Base-by-base conservation (phyloP, 2,888 invertebrate species). In the Sicus ferrugineus region DNA sequence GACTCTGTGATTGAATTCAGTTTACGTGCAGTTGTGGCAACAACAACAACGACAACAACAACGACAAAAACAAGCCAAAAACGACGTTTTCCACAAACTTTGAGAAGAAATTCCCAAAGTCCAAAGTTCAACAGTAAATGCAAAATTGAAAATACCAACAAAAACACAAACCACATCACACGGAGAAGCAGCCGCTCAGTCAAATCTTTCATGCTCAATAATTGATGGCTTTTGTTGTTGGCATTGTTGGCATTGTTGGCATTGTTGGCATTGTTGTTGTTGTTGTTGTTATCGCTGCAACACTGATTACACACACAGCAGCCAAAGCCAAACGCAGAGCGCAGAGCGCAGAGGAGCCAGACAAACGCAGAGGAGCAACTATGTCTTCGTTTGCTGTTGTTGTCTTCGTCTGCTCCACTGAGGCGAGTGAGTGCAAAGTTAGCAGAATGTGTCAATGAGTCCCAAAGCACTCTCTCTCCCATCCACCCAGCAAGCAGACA, bases 61-160 rank as follows among this genome's bases (percentile, higher is more conserved):
- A 23, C 28, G 3, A 62, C 42, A 38, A 62, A 26, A 42, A 14
- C 46, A 46, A 62, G 34, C 7, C 59, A 34, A 9, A 7, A 21
- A 59, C n/a, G 34, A 38, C 34, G 21, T 2, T 59, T 56, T 28
- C n/a, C 16, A 56, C n/a, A 30, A 30, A 26, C n/a, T 30, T 42
- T 16, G n/a, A 34, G 54, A 38, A 26, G 28, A 59, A 69, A 64
- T 69, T 68, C 54, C 42, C 68, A 66, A 66, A 66, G 62, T 56
- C 66, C 38, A 71, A 66, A 68, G 65, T 68, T 66, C 61, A 62
- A 71, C 66, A 66, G 58, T 56, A 68, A 65, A 65, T 50, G 46
- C 46, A 67, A 59, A 52, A 34, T 50, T 26, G 42, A 16, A n/a
- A 42, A 42, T 16, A 42, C 34, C 42, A 2, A 9, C n/a, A n/a